These are phyloP conservation scores for Fukomys damarensis DNA, from an alignment of 2,113 vertebrate species.

Conservation along the genomic window DNA sequence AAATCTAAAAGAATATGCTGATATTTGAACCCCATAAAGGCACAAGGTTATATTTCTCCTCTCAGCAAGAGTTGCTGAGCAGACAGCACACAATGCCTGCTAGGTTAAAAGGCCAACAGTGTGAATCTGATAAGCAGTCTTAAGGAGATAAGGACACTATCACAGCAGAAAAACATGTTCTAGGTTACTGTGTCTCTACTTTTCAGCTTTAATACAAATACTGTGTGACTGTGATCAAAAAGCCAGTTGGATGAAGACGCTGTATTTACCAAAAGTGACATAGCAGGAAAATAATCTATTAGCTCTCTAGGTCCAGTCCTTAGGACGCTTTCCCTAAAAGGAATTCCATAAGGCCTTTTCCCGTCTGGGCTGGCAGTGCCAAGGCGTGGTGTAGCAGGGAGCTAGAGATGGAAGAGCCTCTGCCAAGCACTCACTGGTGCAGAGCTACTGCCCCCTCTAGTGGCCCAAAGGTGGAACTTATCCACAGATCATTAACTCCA, in stretches of 20 bases:
- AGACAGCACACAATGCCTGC: neutral
- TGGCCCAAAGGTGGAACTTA: neutral
- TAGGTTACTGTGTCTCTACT: neutral
- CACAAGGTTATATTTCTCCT: neutral
- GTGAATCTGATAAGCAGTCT: neutral
- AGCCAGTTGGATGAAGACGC: neutral
- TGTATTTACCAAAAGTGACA: neutral
- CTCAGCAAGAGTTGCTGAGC: neutral
- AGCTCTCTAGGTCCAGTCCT: neutral
- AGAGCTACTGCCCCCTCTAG: constrained; percentile 37
- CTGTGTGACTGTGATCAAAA: neutral
- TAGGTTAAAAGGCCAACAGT: neutral
- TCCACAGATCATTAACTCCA: neutral
- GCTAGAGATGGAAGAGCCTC: neutral
- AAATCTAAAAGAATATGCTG: constrained; percentile 5
- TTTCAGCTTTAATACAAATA: constrained; percentile 21
- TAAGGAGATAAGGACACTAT: neutral
- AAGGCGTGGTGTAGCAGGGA: neutral
- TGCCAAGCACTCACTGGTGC: neutral
- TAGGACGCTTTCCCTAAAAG: neutral
- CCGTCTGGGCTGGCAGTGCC: neutral
- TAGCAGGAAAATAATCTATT: neutral
- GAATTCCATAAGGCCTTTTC: neutral
- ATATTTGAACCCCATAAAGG: neutral
- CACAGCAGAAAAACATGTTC: neutral